These are phyloP conservation scores for Lobophora halterata DNA, from an alignment of 2,888 invertebrate genomes.

Conservation along the genomic window DNA sequence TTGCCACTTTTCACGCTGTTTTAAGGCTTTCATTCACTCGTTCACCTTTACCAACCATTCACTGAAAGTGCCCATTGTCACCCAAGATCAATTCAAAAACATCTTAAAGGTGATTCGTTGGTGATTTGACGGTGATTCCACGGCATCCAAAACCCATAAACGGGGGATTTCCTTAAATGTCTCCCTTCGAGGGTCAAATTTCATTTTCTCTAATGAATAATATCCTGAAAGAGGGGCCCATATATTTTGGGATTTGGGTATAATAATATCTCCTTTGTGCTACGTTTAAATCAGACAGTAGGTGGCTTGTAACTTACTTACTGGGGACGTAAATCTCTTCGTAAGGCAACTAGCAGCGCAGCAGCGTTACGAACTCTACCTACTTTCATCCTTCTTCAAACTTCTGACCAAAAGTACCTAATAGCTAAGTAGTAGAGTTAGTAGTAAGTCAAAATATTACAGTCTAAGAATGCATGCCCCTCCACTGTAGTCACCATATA, in stretches of 20 bases:
- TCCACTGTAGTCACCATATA: too few species aligned
- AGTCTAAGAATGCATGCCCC: too few species aligned
- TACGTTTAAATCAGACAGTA: conserved; percentile 29
- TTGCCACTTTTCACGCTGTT: too few species aligned
- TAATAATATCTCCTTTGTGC: conserved; percentile 44
- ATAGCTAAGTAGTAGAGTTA: too few species aligned
- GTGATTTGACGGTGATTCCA: conserved; percentile 20
- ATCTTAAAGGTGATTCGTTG: conserved; percentile 26
- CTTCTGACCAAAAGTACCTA: too few species aligned
- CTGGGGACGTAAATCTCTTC: conserved; percentile 5
- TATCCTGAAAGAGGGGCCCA: conserved; percentile 57
- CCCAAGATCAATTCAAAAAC: conserved; percentile 22
- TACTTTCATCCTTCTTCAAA: too few species aligned
- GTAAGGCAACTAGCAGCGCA: too few species aligned
- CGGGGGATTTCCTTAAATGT: conserved; percentile 28
- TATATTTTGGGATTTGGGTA: conserved; percentile 66
- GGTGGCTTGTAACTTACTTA: conserved; percentile 20
- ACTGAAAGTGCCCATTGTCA: conserved; percentile 1
- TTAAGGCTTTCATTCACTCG: too few species aligned
- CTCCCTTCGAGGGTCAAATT: conserved; percentile 51
- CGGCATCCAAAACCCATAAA: conserved; percentile 29
- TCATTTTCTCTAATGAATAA: conserved; percentile 68
- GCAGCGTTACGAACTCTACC: too few species aligned
- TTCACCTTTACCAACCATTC: too few species aligned
- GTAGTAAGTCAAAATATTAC: too few species aligned